Percentiles rank a stretch among this genome's conserved stretches.
Evolutionary conservation across 2,113 vertebrate species (phyloP).

Genomic region (Anguilla japonica): DNA sequence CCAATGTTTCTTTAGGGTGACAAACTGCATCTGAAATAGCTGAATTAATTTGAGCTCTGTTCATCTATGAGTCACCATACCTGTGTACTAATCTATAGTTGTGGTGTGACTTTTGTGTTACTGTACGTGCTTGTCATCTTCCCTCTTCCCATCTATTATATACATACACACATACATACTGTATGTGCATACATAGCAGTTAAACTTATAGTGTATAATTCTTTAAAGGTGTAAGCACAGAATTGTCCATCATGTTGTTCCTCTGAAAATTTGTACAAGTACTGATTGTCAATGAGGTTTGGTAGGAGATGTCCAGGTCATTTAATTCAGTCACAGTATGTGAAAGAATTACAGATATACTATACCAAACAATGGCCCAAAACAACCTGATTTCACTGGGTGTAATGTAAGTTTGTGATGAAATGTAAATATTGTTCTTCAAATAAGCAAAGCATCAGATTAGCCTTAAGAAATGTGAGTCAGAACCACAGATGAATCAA

Average conservation of each 20-base stretch:
- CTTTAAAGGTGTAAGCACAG: too few species aligned
- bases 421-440: not conserved
- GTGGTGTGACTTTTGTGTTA: not conserved
- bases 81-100: slow-evolving; percentile 7
- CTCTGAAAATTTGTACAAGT: too few species aligned
- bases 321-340: too few species aligned
- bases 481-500: slow-evolving; percentile 49
- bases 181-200: too few species aligned
- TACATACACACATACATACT: not conserved
- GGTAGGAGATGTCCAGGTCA: too few species aligned
- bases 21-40: slow-evolving; percentile 31
- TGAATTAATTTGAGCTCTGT: slow-evolving; percentile 32
- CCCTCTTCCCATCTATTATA: not conserved
- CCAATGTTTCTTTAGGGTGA: slow-evolving; percentile 28
- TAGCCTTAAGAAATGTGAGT: not conserved
- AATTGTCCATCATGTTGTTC: too few species aligned
- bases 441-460: not conserved
- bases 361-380: too few species aligned
- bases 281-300: too few species aligned
- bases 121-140: not conserved
- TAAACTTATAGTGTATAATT: too few species aligned
- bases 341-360: too few species aligned
- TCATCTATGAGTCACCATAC: slow-evolving; percentile 38
- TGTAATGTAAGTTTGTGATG: too few species aligned
- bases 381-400: too few species aligned